phyloP scores from a whole-genome alignment of 1,140 invertebrate genomes.

The Branchinecta lynchi region DNA sequence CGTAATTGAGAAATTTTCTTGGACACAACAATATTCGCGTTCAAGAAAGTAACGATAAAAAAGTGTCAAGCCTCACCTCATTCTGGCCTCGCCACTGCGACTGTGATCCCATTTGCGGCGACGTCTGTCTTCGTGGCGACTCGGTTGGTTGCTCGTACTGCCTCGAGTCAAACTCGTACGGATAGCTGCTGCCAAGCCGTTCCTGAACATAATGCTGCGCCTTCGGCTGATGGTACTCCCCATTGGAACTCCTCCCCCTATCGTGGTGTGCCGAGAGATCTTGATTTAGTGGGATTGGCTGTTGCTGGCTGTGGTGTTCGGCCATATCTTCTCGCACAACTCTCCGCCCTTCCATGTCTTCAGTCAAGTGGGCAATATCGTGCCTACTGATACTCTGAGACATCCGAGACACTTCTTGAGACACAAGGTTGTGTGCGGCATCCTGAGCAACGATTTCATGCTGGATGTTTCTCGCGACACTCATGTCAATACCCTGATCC shows the following conservation, averaged over 20 bases:
- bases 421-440: neutral
- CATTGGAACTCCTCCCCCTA: neutral
- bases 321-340: neutral
- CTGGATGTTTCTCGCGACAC: neutral
- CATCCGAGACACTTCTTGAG: neutral
- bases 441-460: neutral
- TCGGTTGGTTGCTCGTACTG: neutral
- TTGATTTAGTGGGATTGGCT: too few species aligned
- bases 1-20: too few species aligned
- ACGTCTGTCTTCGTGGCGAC: neutral
- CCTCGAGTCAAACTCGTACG: neutral
- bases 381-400: neutral
- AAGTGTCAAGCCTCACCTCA: neutral
- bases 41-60: too few species aligned
- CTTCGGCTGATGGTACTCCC: neutral
- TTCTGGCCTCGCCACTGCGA: neutral
- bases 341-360: neutral
- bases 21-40: too few species aligned
- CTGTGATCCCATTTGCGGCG: neutral
- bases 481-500: neutral
- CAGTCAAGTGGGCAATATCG: neutral
- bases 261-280: too few species aligned
- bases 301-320: too few species aligned
- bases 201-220: neutral
- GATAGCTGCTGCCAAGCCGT: neutral